phyloP scores from a whole-genome alignment of 2,113 vertebrate species.

The Polypterus senegalus region DNA sequence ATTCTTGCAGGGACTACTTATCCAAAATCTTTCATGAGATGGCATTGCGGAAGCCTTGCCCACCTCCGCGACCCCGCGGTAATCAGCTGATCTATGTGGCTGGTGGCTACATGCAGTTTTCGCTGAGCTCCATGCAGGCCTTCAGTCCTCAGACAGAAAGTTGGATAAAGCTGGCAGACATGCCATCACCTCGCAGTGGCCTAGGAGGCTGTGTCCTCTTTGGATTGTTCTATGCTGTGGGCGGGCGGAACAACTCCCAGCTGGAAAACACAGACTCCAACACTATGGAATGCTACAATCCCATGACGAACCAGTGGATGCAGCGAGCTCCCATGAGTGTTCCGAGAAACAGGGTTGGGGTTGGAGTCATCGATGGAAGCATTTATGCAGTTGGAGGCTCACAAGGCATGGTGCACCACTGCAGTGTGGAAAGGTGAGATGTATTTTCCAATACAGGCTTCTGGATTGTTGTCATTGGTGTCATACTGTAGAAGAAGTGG shows the following conservation, averaged over 20 bases:
- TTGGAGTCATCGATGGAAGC: slow-evolving; percentile 52
- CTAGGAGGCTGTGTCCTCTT: slow-evolving; percentile 56
- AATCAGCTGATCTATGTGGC: slow-evolving; percentile 60
- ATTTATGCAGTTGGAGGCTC: slow-evolving; percentile 63
- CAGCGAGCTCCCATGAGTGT: slow-evolving; percentile 43
- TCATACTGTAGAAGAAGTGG: too few relatives aligned
- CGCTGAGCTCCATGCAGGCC: slow-evolving; percentile 49
- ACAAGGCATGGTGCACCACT: slow-evolving; percentile 50
- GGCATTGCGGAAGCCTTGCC: slow-evolving; percentile 47
- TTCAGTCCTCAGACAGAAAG: slow-evolving; percentile 40
- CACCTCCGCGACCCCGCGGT: slow-evolving; percentile 47
- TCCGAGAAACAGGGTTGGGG: slow-evolving; percentile 59
- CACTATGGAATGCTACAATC: slow-evolving; percentile 60
- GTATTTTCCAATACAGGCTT: too few relatives aligned
- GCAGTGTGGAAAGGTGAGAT: slow-evolving; percentile 55
- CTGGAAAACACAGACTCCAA: slow-evolving; percentile 48
- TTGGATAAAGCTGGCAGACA: slow-evolving; percentile 51
- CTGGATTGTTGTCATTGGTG: too few relatives aligned
- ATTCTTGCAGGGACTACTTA: slow-evolving; percentile 61
- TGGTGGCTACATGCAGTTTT: slow-evolving; percentile 53
- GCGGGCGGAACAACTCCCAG: slow-evolving; percentile 53
- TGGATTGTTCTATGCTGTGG: slow-evolving; percentile 56
- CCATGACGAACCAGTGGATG: slow-evolving; percentile 66
- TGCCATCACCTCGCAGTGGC: slow-evolving; percentile 51
- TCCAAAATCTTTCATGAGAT: slow-evolving; percentile 70